Evolutionary conservation across 1,140 invertebrate species (phyloP).

Genomic region (Tetranychus cinnabarinus): DNA sequence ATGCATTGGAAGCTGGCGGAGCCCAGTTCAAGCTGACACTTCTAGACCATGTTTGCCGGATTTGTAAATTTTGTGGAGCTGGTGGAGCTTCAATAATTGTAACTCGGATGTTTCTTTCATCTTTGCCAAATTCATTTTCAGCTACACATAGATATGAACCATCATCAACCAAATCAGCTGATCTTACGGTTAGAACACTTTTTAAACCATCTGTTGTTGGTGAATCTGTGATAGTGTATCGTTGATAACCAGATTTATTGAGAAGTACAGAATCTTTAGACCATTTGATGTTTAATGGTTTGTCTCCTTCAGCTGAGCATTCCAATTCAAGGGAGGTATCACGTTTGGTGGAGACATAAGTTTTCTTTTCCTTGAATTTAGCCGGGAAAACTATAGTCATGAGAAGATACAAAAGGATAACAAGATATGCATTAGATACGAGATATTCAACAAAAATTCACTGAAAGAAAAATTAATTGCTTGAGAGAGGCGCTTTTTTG

Average conservation of each 20-base stretch:
- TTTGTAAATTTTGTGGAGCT: slow-evolving; percentile 65
- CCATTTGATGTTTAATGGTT: slow-evolving; percentile 85
- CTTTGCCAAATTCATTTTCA: slow-evolving; percentile 64
- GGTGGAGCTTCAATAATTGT: slow-evolving; percentile 85
- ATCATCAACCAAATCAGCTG: slow-evolving; percentile 61
- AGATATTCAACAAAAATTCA: too few relatives aligned
- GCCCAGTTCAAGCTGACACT: slow-evolving; percentile 75
- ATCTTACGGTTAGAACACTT: slow-evolving; percentile 45
- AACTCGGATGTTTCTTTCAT: slow-evolving; percentile 68
- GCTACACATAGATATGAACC: slow-evolving; percentile 66
- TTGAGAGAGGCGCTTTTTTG: too few relatives aligned
- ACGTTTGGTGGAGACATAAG: slow-evolving; percentile 63
- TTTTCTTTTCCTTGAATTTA: slow-evolving; percentile 72
- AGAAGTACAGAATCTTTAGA: slow-evolving; percentile 10
- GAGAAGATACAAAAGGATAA: too few relatives aligned
- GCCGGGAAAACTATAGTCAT: slow-evolving; percentile 41
- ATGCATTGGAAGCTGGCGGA: slow-evolving; percentile 79
- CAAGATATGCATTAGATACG: too few relatives aligned
- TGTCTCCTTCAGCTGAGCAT: slow-evolving; percentile 86
- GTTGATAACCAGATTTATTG: slow-evolving; percentile 1
- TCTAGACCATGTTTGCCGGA: slow-evolving; percentile 70
- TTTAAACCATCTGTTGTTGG: slow-evolving; percentile 12
- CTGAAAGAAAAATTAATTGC: too few relatives aligned
- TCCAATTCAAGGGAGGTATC: slow-evolving; percentile 74
- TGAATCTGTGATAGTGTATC: slow-evolving; percentile 15